Evolutionary conservation across 2,113 vertebrate genomes (phyloP).

Genomic region (Macquaria ambigua): DNA sequence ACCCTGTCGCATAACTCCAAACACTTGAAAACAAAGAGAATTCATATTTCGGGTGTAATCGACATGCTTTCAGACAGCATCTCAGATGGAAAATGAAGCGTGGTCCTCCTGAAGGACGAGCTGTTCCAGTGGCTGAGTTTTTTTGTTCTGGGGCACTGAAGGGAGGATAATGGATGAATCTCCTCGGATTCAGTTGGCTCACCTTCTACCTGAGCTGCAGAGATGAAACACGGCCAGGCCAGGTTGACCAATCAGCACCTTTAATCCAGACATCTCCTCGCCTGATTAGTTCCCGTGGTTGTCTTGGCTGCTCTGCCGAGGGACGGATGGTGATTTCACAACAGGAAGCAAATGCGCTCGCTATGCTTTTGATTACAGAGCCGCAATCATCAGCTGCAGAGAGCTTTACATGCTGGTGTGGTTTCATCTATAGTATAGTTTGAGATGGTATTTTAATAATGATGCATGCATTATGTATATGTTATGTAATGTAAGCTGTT

Average conservation of each 20-base stretch:
- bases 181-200: conserved; percentile 32
- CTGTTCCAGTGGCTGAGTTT: conserved; percentile 14
- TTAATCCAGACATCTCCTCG: conserved; percentile 44
- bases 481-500: not conserved
- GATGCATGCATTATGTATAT: not conserved
- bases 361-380: conserved; percentile 30
- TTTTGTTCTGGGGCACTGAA: conserved; percentile 13
- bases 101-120: conserved; percentile 20
- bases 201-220: conserved; percentile 29
- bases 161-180: conserved; percentile 40
- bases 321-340: conserved; percentile 18
- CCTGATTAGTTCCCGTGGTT: conserved; percentile 66
- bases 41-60: not conserved
- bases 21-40: conserved; percentile 29
- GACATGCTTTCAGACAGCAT: conserved; percentile 7
- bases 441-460: not conserved
- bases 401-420: not conserved
- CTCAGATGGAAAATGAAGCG: conserved; percentile 9
- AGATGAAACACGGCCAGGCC: conserved; percentile 24
- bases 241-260: conserved; percentile 29
- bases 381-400: not conserved
- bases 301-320: conserved; percentile 27
- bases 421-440: not conserved
- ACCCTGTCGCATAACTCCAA: conserved; percentile 3
- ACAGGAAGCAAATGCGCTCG: conserved; percentile 26